Evolutionary conservation across 2,113 vertebrate species (phyloP).

Genomic region (Notothenia coriiceps): DNA sequence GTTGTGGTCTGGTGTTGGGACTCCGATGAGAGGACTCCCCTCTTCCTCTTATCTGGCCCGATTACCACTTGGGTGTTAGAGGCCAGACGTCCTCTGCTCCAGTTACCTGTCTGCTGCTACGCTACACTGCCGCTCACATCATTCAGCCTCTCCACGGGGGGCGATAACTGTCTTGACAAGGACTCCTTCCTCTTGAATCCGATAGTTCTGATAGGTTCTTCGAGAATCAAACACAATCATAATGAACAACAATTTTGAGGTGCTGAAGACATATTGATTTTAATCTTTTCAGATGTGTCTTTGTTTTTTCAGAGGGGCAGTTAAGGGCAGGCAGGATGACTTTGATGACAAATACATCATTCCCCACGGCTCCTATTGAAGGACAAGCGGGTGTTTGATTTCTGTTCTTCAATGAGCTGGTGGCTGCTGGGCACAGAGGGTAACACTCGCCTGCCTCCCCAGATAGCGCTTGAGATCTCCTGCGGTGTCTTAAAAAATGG

Average conservation of each 20-base stretch:
- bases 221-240: slow-evolving; percentile 71
- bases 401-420: slow-evolving; percentile 35
- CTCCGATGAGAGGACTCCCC: slow-evolving; percentile 47
- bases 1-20: slow-evolving; percentile 64
- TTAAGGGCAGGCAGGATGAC: slow-evolving; percentile 23
- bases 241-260: slow-evolving; percentile 64
- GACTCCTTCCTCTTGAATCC: slow-evolving; percentile 48
- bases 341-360: slow-evolving; percentile 53
- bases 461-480: slow-evolving; percentile 54
- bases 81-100: slow-evolving; percentile 47
- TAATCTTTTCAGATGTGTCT: slow-evolving; percentile 69
- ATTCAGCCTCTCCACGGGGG: slow-evolving; percentile 28
- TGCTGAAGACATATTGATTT: slow-evolving; percentile 74
- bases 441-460: slow-evolving; percentile 49
- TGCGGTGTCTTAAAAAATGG: slow-evolving; percentile 36
- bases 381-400: slow-evolving; percentile 62
- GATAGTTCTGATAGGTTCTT: slow-evolving; percentile 53
- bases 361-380: slow-evolving; percentile 38
- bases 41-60: slow-evolving; percentile 52
- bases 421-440: slow-evolving; percentile 51
- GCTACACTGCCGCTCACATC: slow-evolving; percentile 45
- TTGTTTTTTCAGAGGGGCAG: slow-evolving; percentile 30
- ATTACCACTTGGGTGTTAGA: slow-evolving; percentile 41
- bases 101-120: slow-evolving; percentile 58
- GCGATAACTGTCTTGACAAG: slow-evolving; percentile 27